Evolutionary conservation across 2,888 invertebrate species (phyloP), one percentile per base, ranked within the genome.

Genomic region (Phortica okadai): DNA sequence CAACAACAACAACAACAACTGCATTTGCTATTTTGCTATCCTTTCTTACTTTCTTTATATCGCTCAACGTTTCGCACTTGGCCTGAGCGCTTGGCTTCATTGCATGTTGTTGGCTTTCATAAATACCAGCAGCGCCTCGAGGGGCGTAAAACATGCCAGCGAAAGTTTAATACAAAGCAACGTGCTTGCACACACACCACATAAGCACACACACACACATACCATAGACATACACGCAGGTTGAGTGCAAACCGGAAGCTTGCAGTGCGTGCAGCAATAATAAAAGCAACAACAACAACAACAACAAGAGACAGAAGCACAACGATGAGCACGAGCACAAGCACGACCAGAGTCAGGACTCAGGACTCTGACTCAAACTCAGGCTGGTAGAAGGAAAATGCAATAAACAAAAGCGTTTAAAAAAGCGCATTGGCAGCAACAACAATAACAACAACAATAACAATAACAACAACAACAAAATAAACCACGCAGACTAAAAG

Each of bases 51-150:
- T 50, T 50, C 50, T 50, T 14, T 50, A 45, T 6, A 45, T 45
- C 7, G 7, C 45, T 8, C 45, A 45, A 21, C 21, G 21, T 21
- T 21, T 45, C 6, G 7, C 6, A 45, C 45, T 45, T 6, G 50
- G 50, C 4, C 33, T 33, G 33, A 33, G 33, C 33, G 33, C 33
- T 33, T 50, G 50, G 50, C 8, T 11, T 50, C 10, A 6, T 14
- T 44, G 14, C 59, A 16, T 66, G 70, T 41, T 72, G 70, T 59
- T 42, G 74, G 67, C 74, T 77, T 74, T 75, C 73, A 76, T 74
- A 70, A 58, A 77, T 70, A 62, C 64, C 66, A 76, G 41, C 25
- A 56, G 44, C 54, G 62, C 33, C 70, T 16, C 33, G 6, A 50
- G 33, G 14, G 33, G 56, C 42, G 69, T 50, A 70, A 72, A 72